Conservation (phyloP, 2,888 invertebrate species). For the Tetramorium bicarinatum region DNA sequence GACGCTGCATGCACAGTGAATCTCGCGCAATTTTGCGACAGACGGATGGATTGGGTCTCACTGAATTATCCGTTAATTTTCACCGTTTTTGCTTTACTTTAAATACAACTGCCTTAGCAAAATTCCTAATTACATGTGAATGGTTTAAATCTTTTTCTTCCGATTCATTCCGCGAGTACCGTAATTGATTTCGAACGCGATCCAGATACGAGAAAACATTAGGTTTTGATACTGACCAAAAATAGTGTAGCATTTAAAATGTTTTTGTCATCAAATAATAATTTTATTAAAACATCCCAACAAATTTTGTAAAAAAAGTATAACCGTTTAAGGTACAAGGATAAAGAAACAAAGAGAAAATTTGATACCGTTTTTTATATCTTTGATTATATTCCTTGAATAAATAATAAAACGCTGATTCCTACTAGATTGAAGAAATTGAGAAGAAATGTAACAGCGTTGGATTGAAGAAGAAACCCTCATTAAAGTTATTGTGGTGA, state of each 20-base stretch:
- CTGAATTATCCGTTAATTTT: neutral
- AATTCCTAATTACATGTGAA: neutral
- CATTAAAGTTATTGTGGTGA: neutral
- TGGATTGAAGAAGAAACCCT: neutral
- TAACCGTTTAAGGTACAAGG: neutral
- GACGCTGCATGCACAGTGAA: slow-evolving; percentile 45
- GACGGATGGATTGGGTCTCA: neutral
- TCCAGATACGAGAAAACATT: neutral
- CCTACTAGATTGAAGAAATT: neutral
- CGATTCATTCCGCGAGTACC: neutral
- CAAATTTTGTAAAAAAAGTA: neutral
- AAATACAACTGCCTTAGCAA: neutral
- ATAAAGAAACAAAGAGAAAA: neutral
- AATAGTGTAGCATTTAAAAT: neutral
- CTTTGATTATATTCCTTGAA: too few species aligned
- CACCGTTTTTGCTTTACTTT: neutral
- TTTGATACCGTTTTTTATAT: neutral
- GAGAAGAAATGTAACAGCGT: neutral
- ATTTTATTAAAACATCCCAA: neutral
- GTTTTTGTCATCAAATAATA: neutral
- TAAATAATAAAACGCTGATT: neutral
- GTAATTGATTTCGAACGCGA: neutral
- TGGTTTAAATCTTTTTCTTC: neutral
- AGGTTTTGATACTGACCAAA: neutral
- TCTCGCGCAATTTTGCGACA: slow-evolving; percentile 34